phyloP scores from a whole-genome alignment of 2,113 vertebrate genomes.

The Mellivora capensis region DNA sequence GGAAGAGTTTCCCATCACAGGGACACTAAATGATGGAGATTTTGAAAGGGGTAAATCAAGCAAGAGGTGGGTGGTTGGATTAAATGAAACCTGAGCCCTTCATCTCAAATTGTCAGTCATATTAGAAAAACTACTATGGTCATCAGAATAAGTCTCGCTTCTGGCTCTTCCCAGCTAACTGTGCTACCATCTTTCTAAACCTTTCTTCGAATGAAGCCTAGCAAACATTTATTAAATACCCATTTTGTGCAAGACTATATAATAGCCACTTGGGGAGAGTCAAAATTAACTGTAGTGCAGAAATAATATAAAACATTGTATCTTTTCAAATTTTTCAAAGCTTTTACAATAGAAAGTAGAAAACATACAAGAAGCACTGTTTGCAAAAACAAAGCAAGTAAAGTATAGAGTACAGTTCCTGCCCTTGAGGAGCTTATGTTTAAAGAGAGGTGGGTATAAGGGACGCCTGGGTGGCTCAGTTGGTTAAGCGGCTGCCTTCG shows the following conservation, averaged over 20 bases:
- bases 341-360: background rate
- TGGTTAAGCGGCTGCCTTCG: too few species aligned
- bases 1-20: background rate
- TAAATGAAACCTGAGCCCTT: background rate
- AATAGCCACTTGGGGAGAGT: background rate
- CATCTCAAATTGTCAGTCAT: background rate
- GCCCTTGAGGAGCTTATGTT: background rate
- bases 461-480: too few species aligned
- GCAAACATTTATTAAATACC: background rate
- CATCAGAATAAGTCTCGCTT: background rate
- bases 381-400: background rate
- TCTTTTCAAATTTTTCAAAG: background rate
- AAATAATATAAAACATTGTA: background rate
- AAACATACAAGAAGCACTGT: background rate
- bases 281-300: background rate
- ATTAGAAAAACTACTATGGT: background rate
- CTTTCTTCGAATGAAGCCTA: background rate
- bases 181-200: background rate
- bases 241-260: background rate
- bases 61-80: background rate
- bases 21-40: background rate
- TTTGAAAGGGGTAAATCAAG: background rate
- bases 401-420: background rate
- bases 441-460: background rate
- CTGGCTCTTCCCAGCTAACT: background rate